Base-by-base conservation (phyloP, 2,113 vertebrate genomes). In the Apistogramma diplotaenia region DNA sequence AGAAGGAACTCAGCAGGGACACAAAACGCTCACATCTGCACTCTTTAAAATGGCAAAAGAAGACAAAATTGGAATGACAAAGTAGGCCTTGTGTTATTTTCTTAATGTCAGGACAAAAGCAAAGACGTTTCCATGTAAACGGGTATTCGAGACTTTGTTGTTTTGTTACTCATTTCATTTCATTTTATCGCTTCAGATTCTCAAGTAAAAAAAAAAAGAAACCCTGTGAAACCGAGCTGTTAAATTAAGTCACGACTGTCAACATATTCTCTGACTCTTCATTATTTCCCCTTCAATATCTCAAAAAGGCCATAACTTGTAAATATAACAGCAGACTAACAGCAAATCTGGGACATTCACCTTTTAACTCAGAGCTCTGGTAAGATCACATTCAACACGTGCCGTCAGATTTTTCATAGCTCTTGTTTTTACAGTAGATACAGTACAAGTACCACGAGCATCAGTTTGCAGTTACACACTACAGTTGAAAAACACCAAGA, bases 1-100 rank as follows among this genome's bases (percentile, higher is more conserved):
- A 62, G 54, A 82, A 37, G 51, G 76, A 77, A 76, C 46, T 84
- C 58, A 12, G 19, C 43, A 67, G 79, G 81, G 80, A 81, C 59
- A 61, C 4, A 76, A 2, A 76, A 77, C 3, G 33, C 51, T 43
- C 7, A 49, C 29, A 37, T 49, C 29, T 23, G 7, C 27, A 33
- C 23, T 31, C 18, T 74, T 29, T 55, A 62, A 53, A 78, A 65
- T 60, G 12, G 75, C 9, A 27, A 29, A 77, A 13, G n/a, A 73
- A 76, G 61, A 55, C 70, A 74, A 23, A 74, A 61, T 0, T 11
- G 55, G 33, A 67, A 2, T 19, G 62, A 49, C 40, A 10, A 1
- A 67, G 40, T 51, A 70, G 25, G 43, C 0, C 16, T 13, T 29
- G 9, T 70, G 3, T 1, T 70, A 70, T 29, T 31, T n/a, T 49